Conservation (phyloP, 2,113 vertebrate species). For the Psittacula cyanocephala region DNA sequence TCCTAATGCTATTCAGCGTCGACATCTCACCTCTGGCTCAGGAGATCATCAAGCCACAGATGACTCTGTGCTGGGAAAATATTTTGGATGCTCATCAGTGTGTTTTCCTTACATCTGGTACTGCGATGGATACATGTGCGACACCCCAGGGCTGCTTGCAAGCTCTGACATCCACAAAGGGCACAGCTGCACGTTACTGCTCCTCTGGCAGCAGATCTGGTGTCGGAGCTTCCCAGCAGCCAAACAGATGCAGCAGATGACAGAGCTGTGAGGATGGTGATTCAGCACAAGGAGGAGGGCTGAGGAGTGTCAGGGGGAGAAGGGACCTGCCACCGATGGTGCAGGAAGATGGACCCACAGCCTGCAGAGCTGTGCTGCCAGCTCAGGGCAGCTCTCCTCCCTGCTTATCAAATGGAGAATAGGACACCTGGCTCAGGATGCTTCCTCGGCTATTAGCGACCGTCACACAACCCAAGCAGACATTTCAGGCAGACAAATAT, state of each 20-base stretch:
- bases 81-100: neutral
- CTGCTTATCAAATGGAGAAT: neutral
- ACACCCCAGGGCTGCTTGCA: neutral
- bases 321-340: neutral
- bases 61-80: neutral
- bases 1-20: neutral
- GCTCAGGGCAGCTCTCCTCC: neutral
- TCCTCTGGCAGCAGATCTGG: neutral
- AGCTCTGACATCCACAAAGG: neutral
- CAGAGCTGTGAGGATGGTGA: neutral
- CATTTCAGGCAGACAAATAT: neutral
- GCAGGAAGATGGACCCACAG: neutral
- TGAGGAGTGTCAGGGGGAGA: neutral
- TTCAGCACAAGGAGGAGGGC: fast-evolving
- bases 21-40: neutral
- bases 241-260: neutral
- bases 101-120: neutral
- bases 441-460: neutral
- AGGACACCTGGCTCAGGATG: fast-evolving
- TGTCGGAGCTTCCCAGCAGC: neutral
- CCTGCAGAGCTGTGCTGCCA: neutral
- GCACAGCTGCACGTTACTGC: neutral
- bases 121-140: neutral
- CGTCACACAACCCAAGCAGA: neutral
- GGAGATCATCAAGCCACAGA: neutral